These are phyloP conservation scores for Nansenia antarctica DNA, from an alignment of 2,113 vertebrate species.

Conservation along the genomic window DNA sequence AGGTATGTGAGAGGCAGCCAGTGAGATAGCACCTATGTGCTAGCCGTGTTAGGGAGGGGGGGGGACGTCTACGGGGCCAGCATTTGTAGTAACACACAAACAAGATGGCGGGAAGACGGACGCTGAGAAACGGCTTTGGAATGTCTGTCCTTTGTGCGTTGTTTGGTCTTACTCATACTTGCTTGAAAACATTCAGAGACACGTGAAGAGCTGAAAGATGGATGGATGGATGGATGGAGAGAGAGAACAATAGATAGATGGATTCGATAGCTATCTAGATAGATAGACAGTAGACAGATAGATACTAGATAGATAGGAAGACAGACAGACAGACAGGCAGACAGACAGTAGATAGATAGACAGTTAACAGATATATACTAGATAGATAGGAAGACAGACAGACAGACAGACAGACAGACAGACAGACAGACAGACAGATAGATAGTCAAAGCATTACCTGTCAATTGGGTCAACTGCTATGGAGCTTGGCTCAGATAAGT, in stretches of 20 bases:
- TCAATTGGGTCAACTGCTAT: constrained; percentile 81
- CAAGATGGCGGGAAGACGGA: constrained; percentile 11
- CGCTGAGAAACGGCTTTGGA: not conserved
- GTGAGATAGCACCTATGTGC: constrained; percentile 49
- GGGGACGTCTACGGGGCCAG: constrained; percentile 19
- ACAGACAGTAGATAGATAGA: no score
- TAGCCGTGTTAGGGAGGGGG: constrained; percentile 36
- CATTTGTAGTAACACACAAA: constrained; percentile 30
- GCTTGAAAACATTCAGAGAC: not conserved
- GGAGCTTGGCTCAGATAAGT: constrained; percentile 74
- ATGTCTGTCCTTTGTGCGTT: not conserved
- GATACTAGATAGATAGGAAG: no score
- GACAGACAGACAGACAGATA: no score
- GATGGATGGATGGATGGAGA: no score
- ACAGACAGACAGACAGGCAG: no score
- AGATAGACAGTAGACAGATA: no score
- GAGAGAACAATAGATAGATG: no score
- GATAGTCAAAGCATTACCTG: constrained; percentile 85
- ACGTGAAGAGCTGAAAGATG: not conserved
- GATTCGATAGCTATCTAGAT: no score
- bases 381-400: no score
- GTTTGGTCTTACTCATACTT: not conserved
- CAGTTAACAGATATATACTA: no score
- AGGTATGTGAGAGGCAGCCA: constrained; percentile 26
- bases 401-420: no score